Evolutionary conservation across 2,888 invertebrate genomes (phyloP).

Genomic region (Idaea straminata): DNA sequence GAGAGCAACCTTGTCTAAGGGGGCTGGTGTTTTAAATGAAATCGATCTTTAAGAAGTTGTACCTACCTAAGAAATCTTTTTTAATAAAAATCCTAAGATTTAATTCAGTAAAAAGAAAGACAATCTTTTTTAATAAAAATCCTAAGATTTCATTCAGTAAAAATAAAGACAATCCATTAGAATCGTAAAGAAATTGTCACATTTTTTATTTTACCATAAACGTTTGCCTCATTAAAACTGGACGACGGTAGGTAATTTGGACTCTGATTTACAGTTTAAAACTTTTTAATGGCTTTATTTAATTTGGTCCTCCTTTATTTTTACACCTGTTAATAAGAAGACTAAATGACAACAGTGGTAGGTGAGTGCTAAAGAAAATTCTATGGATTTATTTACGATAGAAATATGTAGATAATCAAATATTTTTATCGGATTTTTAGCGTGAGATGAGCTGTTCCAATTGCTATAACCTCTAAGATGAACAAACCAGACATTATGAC

Average conservation of each 20-base stretch:
- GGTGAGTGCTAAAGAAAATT: background rate
- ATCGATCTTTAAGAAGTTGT: no score
- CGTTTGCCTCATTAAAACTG: constrained; percentile 48
- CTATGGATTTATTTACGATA: background rate
- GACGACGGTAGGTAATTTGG: background rate
- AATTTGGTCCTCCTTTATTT: background rate
- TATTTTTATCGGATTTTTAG: no score
- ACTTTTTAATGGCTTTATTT: constrained; percentile 19
- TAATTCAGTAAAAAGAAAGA: no score
- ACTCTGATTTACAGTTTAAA: constrained; percentile 1
- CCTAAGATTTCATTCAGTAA: background rate
- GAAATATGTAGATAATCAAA: no score
- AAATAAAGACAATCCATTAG: constrained; percentile 14
- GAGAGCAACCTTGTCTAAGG: no score
- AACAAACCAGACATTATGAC: no score
- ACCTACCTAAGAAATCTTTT: no score
- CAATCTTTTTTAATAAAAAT: background rate
- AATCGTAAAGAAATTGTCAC: constrained; percentile 58
- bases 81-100: no score
- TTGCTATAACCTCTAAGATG: no score
- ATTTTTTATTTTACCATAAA: constrained; percentile 48
- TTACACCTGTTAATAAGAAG: background rate
- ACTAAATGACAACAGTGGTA: background rate
- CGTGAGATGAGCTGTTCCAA: no score
- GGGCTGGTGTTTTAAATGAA: no score